Percentiles rank a stretch among this genome's conserved stretches.
These are phyloP conservation scores for Grallaria varia DNA, from an alignment of 2,113 vertebrate species.

Conservation along the genomic window DNA sequence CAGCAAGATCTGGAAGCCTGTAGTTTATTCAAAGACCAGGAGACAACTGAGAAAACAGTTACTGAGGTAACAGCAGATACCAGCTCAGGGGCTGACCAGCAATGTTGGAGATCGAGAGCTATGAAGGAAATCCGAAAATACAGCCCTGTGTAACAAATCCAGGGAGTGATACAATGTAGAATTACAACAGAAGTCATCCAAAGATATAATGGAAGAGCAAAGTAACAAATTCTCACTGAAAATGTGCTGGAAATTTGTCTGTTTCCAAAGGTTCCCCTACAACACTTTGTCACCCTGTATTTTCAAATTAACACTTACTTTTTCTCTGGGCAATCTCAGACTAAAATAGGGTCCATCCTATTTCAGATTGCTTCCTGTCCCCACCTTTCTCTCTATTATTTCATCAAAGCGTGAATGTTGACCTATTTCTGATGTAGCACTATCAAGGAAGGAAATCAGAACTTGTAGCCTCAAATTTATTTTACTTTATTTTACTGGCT, in stretches of 20 bases:
- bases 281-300: neutral
- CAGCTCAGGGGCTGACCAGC: neutral
- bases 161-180: neutral
- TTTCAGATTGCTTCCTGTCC: neutral
- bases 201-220: neutral
- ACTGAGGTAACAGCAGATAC: neutral
- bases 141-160: neutral
- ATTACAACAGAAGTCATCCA: neutral
- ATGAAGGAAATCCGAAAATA: neutral
- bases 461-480: neutral
- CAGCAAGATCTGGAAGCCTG: neutral
- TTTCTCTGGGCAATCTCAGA: neutral
- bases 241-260: neutral
- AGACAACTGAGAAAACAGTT: neutral
- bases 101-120: neutral
- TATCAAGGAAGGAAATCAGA: neutral
- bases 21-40: neutral
- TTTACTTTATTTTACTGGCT: neutral
- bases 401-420: neutral
- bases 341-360: neutral
- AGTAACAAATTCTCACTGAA: neutral
- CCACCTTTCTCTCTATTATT: neutral
- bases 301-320: neutral
- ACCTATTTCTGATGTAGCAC: neutral
- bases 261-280: neutral